A percentile compares a stretch with the other conserved stretches of the same genome.
phyloP scores from a whole-genome alignment of 2,113 vertebrate species.

The human (Homo sapiens) region GRCh38 chr9:94065501-94066000 shows the following conservation, averaged over 20 bases:
- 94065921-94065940: not conserved
- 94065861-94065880: not conserved
- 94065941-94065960: not conserved
- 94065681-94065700: not conserved
- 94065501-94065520: not conserved
- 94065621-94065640: constrained; percentile 24
- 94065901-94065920: not conserved
- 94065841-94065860: not conserved
- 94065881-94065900: too few relatives aligned
- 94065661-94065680: not conserved
- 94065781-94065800: not conserved
- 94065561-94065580: not conserved
- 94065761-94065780: not conserved
- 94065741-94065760: not conserved
- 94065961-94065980: not conserved
- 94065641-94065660: not conserved
- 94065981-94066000: not conserved
- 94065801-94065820: not conserved
- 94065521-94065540: not conserved
- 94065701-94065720: not conserved
- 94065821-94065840: not conserved
- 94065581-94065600: not conserved
- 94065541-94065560: not conserved
- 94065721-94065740: not conserved
- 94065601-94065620: not conserved